Base-by-base conservation (phyloP, 2,888 invertebrate genomes). In the Panopea generosa region DNA sequence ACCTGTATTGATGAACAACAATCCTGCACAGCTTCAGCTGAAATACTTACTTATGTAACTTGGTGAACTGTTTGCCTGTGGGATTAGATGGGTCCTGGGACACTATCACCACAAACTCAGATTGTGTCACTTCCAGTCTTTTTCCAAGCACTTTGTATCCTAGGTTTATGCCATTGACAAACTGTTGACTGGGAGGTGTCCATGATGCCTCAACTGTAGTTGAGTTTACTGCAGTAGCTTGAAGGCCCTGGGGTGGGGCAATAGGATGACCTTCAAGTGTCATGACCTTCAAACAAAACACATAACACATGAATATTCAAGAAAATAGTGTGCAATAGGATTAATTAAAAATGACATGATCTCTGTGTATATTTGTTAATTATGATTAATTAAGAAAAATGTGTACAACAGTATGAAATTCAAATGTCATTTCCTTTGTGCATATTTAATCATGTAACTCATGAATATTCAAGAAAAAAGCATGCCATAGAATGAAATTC, bases 91-190 rank as follows among this genome's bases (percentile, higher is more conserved):
- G 67, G 60, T 88, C 78, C 20, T 89, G 87, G 2, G 84, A 80
- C 18, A 91, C 86, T 22, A 81, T 83, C 22, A 83, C 55, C 22
- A 66, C 72, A 26, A 79, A 77, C 14, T 79, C 75, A 18, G 73
- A 57, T 26, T 73, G 67, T 9, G 74, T 14, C 18, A 49, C 61
- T 2, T 65, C 82, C 7, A 63, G 26, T n/a, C 77, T 63, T 26
- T 68, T 73, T 7, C 83, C 73, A 24, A 79, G 61, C 33, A 90
- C 84, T 18, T 78, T 86, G 74, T 90, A 90, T 2, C 90, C 90
- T 93, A 98, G 97, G 94, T 99, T 99, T 69, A 99, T 98, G 33
- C 99, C 99, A 91, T 99, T 99, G 66, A 99, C 98, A 93, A 97
- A 97, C 90, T 98, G 98, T 0, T 98, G 98, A 93, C 98, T 97